Percentiles rank a stretch among this genome's conserved stretches.
These are phyloP conservation scores for Homalodisca vitripennis DNA, from an alignment of 1,140 invertebrate genomes.

Conservation along the genomic window DNA sequence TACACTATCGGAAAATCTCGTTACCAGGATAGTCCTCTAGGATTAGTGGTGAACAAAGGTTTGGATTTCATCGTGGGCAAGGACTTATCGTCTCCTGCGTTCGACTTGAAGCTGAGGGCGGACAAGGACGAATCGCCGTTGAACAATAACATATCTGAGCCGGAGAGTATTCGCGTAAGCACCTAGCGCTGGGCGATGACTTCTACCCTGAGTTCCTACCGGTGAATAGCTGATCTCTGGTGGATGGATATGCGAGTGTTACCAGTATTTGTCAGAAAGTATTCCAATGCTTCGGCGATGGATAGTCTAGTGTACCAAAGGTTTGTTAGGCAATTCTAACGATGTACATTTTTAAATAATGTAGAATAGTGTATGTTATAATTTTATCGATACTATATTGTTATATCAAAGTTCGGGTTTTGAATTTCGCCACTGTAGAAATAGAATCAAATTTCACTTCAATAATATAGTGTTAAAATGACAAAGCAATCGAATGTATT, in stretches of 20 bases:
- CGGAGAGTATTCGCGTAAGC: conserved; percentile 12
- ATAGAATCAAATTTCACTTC: no score
- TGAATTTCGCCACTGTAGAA: no score
- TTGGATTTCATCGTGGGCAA: not conserved
- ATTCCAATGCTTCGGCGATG: not conserved
- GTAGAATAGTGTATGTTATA: no score
- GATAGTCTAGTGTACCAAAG: conserved; percentile 25
- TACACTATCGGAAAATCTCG: not conserved
- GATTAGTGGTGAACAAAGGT: conserved; percentile 13
- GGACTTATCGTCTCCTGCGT: conserved; percentile 1
- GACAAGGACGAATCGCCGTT: conserved; percentile 7
- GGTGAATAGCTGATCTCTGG: conserved; percentile 6
- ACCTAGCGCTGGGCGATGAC: conserved; percentile 1
- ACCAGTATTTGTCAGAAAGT: not conserved
- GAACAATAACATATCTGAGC: conserved; percentile 26
- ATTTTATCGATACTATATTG: no score
- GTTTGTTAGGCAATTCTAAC: no score
- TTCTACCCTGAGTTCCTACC: conserved; percentile 11
- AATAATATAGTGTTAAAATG: no score
- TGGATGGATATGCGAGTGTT: not conserved
- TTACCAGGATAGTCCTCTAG: conserved; percentile 11
- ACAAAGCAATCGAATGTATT: no score
- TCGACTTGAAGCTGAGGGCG: not conserved
- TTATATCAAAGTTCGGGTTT: no score
- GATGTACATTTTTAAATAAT: no score